A percentile compares a stretch with the other conserved stretches of the same genome.
These are phyloP conservation scores for Buceros bicornis DNA, from an alignment of 2,797 vertebrate species.

Conservation along the genomic window DNA sequence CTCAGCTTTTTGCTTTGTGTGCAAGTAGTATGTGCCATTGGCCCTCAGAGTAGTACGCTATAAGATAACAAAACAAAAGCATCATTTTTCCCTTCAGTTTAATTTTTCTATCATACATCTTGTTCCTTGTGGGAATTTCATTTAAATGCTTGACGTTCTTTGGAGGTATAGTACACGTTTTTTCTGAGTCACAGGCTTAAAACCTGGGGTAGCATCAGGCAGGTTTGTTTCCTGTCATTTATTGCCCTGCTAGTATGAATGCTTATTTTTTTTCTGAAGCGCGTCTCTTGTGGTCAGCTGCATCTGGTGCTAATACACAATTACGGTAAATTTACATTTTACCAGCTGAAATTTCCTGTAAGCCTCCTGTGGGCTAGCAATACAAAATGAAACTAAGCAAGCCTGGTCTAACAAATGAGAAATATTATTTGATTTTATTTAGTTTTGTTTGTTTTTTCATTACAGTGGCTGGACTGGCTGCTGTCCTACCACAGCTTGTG, in stretches of 20 bases:
- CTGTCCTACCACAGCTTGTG: neutral
- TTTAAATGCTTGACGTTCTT: neutral
- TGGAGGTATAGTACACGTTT: neutral
- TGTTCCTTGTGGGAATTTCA: neutral
- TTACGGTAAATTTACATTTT: constrained; percentile 82
- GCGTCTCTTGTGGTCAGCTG: constrained; percentile 80
- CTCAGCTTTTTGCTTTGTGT: neutral
- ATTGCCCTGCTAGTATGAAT: constrained; percentile 60
- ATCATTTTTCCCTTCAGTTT: neutral
- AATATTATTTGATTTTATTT: constrained; percentile 14
- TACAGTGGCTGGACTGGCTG: neutral
- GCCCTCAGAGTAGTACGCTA: neutral
- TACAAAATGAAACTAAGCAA: constrained; percentile 64
- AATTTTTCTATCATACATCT: neutral
- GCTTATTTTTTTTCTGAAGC: constrained; percentile 31
- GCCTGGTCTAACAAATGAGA: constrained; percentile 6
- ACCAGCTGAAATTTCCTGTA: constrained; percentile 82
- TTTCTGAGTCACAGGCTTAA: constrained; percentile 33
- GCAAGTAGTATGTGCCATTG: neutral
- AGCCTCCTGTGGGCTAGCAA: constrained; percentile 74
- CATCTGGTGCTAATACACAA: constrained; percentile 71
- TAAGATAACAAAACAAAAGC: neutral
- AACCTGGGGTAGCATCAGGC: constrained; percentile 59
- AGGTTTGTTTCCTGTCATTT: constrained; percentile 80
- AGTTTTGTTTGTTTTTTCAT: neutral